Base-by-base conservation (phyloP, 1,140 invertebrate genomes). In the Solen grandis region DNA sequence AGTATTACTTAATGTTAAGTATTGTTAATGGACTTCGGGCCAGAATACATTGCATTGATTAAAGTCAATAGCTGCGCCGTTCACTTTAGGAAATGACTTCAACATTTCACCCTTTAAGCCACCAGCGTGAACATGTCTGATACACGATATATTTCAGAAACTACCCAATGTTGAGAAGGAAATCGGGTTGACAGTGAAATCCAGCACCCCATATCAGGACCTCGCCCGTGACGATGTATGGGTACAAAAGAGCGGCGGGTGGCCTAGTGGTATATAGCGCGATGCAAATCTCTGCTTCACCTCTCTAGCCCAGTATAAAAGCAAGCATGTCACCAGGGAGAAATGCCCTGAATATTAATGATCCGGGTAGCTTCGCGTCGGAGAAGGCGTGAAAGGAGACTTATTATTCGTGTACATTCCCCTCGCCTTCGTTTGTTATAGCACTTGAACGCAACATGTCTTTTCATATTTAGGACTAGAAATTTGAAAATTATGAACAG, bases 401-500 rank as follows among this genome's bases (percentile, higher is more conserved):
- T 66, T 63, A 66, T 63, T 63, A 76, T 76, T 76, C 66, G 31
- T 60, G 41, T 76, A 63, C 57, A 35, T 66, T 38, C 59, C 46
- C 60, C 46, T 55, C 66, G 54, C 74, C 10, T n/a, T 22, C 66
- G 54, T 66, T 76, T 76, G 74, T 76, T 65, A 29, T 31, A 65
- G 25, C 60, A 66, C 62, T 76, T 76, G 74, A 38, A 46, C 62
- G 62, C 65, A 66, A 55, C 16, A 66, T 60, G 16, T 65, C 50
- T 55, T 46, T 52, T 76, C 25, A 25, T 66, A n/a, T 10, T 19
- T 25, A 22, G 60, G 74, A 52, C 62, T 50, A 46, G 46, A 33
- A 55, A 41, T 66, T 38, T 38, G 22, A 54, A 57, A 76, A 76
- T 76, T 76, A 76, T 76, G 41, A 76, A 76, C 74, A 55, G 27